These are phyloP conservation scores for Mus musculus DNA, from an alignment of 2,113 vertebrate species.

Conservation along the genomic window GRCm39 chr5:45484001-45484500, in stretches of 20 bases:
- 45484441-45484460: too few species aligned
- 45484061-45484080: slow-evolving; percentile 20
- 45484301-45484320: background rate
- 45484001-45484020: background rate
- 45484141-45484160: background rate
- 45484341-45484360: background rate
- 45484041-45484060: background rate
- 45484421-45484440: background rate
- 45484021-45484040: background rate
- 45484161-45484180: background rate
- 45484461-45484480: background rate
- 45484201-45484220: background rate
- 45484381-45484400: background rate
- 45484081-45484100: background rate
- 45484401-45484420: too few species aligned
- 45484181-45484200: background rate
- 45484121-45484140: background rate
- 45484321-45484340: background rate
- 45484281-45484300: background rate
- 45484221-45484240: slow-evolving; percentile 4
- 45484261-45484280: slow-evolving; percentile 18
- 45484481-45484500: background rate
- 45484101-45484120: background rate
- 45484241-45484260: slow-evolving; percentile 4
- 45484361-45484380: background rate